phyloP scores from a whole-genome alignment of 2,888 invertebrate genomes.

The Busseola fusca region DNA sequence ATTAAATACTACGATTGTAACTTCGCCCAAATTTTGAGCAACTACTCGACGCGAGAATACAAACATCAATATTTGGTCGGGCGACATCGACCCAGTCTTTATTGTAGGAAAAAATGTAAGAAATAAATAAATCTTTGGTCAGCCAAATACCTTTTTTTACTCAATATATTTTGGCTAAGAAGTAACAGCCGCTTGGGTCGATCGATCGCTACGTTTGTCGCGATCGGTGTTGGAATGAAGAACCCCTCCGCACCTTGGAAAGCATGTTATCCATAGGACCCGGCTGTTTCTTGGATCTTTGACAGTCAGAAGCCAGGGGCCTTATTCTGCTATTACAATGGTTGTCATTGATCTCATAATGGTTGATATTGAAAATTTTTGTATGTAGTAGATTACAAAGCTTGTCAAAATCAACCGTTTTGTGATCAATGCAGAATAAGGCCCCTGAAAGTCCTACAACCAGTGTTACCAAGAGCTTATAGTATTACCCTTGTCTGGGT shows the following conservation, averaged over 20 bases:
- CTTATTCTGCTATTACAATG: too few species aligned
- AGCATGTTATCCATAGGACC: too few species aligned
- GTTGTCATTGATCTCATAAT: too few species aligned
- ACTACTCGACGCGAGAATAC: slow-evolving; percentile 45
- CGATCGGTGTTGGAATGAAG: background rate
- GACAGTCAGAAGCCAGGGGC: background rate
- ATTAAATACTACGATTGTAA: slow-evolving; percentile 47
- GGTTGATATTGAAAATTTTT: too few species aligned
- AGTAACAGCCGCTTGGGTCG: background rate
- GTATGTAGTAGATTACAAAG: too few species aligned
- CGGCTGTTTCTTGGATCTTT: background rate
- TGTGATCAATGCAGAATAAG: too few species aligned
- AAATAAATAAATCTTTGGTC: slow-evolving; percentile 63
- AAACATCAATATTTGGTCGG: slow-evolving; percentile 50
- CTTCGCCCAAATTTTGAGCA: slow-evolving; percentile 38
- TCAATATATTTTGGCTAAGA: slow-evolving; percentile 31
- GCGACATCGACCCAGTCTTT: slow-evolving; percentile 42
- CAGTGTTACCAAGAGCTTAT: background rate
- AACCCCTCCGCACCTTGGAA: background rate
- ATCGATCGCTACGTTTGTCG: background rate
- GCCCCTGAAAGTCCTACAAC: background rate
- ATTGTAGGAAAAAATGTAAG: slow-evolving; percentile 36
- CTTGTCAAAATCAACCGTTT: too few species aligned
- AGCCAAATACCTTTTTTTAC: slow-evolving; percentile 63
- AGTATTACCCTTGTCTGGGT: background rate